Conservation (phyloP, 2,113 vertebrate genomes). For the Upupa epops region DNA sequence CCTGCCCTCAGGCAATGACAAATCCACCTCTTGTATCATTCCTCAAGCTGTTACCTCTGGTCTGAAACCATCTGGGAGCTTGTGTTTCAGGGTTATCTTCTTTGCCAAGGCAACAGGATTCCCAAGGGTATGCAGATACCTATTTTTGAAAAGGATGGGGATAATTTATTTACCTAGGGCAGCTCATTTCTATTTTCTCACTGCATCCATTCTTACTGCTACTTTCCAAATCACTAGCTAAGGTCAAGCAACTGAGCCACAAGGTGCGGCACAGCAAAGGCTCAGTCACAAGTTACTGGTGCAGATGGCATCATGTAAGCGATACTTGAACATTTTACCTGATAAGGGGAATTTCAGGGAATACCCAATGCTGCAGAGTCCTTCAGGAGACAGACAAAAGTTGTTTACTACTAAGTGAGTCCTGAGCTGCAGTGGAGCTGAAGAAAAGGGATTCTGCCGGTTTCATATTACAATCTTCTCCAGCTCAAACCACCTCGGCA, state of each 20-base stretch:
- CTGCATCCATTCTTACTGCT: neutral
- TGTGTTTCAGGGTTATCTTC: neutral
- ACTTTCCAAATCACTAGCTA: neutral
- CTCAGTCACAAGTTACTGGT: conserved; percentile 6
- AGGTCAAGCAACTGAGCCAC: conserved; percentile 16
- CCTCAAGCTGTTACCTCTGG: neutral
- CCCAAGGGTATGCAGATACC: neutral
- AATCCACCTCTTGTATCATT: conserved; percentile 11
- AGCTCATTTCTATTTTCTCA: conserved; percentile 23
- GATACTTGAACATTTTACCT: neutral
- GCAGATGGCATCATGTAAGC: neutral
- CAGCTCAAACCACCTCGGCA: neutral
- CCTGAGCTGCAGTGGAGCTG: rapidly evolving
- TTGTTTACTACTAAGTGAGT: neutral
- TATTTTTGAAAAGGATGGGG: conserved; percentile 24
- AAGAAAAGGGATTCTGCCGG: neutral
- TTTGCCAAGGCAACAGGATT: conserved; percentile 14
- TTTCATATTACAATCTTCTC: neutral
- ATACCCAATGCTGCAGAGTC: neutral
- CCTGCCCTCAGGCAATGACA: conserved; percentile 43
- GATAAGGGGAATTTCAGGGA: conserved; percentile 22
- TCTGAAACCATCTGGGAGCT: conserved; percentile 29
- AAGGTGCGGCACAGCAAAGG: neutral
- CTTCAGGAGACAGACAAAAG: conserved; percentile 3
- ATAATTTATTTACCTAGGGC: conserved; percentile 12